Conservation (phyloP, 30 jellyfish, hydroid and myxozoan genomes). For the Morbakka virulenta region DNA sequence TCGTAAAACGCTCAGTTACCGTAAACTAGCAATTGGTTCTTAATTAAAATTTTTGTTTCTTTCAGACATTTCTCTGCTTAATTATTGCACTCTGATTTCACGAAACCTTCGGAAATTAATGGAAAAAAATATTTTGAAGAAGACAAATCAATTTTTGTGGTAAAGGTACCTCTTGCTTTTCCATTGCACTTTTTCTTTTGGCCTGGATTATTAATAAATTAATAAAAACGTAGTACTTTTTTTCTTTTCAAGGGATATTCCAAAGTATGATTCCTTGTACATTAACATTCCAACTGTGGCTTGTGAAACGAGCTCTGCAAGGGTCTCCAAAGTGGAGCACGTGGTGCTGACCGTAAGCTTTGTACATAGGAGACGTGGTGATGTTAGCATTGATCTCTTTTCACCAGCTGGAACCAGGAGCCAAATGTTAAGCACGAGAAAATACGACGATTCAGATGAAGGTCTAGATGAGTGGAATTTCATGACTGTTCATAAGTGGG, state of each 20-base stretch:
- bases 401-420: slow-evolving; percentile 97
- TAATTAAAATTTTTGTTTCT: too few species aligned
- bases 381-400: slow-evolving; percentile 89
- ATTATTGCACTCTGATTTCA: too few species aligned
- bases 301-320: slow-evolving; percentile 80
- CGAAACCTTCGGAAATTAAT: too few species aligned
- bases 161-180: too few species aligned
- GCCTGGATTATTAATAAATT: too few species aligned
- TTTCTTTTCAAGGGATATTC: slow-evolving; percentile 72
- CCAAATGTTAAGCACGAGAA: slow-evolving; percentile 98
- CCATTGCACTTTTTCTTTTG: too few species aligned
- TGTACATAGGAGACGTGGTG: slow-evolving; percentile 97
- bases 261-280: slow-evolving; percentile 73
- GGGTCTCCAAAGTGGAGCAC: slow-evolving; percentile 86
- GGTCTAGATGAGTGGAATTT: slow-evolving; percentile 99
- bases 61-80: too few species aligned
- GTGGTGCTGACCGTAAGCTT: slow-evolving; percentile 97
- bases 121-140: too few species aligned
- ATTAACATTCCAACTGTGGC: slow-evolving; percentile 93
- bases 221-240: too few species aligned
- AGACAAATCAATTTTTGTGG: too few species aligned
- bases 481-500: slow-evolving; percentile 99
- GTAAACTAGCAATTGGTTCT: too few species aligned
- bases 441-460: slow-evolving; percentile 96
- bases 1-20: too few species aligned